A percentile compares a stretch with the other conserved stretches of the same genome.
phyloP scores from a whole-genome alignment of 2,797 vertebrate genomes.

The Danio jaintianensis region DNA sequence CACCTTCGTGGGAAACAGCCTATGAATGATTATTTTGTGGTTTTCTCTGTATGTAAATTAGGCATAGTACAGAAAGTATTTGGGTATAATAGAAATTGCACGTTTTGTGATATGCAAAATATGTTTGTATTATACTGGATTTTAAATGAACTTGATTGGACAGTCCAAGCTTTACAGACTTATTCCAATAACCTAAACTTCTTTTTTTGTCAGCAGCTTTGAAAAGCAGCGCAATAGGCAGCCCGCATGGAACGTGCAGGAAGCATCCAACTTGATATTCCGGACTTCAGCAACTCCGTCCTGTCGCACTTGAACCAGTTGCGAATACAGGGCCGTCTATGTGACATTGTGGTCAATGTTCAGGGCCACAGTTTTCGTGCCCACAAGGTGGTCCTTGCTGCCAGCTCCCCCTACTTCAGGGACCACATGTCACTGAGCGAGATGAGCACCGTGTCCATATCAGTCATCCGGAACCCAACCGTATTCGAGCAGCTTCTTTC shows the following conservation, averaged over 20 bases:
- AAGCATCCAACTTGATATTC: constrained; percentile 96
- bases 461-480: constrained; percentile 93
- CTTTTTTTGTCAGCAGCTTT: constrained; percentile 36
- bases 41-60: background rate
- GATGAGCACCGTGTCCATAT: constrained; percentile 97
- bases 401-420: constrained; percentile 97
- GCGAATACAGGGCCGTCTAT: constrained; percentile 94
- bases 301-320: constrained; percentile 95
- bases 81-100: background rate
- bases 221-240: constrained; percentile 41
- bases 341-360: constrained; percentile 96
- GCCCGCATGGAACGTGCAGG: constrained; percentile 91
- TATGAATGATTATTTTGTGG: background rate
- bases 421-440: constrained; percentile 99
- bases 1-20: background rate
- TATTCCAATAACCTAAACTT: background rate
- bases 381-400: constrained; percentile 96
- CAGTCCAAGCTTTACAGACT: background rate
- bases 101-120: no score
- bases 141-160: background rate
- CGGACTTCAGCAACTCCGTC: constrained; percentile 98
- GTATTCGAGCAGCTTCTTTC: constrained; percentile 97
- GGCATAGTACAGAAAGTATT: background rate
- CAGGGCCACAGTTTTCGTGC: constrained; percentile 96
- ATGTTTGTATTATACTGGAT: no score